Percentiles rank a stretch among this genome's conserved stretches.
Evolutionary conservation across 1,140 invertebrate genomes (phyloP).

Genomic region (Cyclina sinensis): DNA sequence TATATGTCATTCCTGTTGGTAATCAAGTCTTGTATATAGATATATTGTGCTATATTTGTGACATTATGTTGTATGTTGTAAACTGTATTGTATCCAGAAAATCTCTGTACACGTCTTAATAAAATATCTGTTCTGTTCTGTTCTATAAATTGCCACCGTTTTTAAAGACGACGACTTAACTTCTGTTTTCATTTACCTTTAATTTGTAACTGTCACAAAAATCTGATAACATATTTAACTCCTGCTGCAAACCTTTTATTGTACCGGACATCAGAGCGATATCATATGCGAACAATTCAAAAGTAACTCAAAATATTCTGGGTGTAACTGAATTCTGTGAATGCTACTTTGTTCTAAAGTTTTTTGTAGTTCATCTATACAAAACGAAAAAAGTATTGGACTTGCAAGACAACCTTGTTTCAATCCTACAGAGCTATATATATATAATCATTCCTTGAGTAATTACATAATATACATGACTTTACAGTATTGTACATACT

Average conservation of each 20-base stretch:
- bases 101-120: too few relatives aligned
- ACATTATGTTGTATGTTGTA: too few relatives aligned
- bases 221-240: neutral
- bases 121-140: too few relatives aligned
- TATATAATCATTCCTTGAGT: neutral
- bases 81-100: too few relatives aligned
- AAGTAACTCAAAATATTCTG: neutral
- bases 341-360: neutral
- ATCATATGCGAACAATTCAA: neutral
- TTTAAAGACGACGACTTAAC: conserved; percentile 6
- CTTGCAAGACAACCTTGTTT: conserved; percentile 13
- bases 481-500: conserved; percentile 6
- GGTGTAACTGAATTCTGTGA: neutral
- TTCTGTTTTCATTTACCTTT: conserved; percentile 16
- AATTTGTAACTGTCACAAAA: conserved; percentile 4
- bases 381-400: conserved; percentile 9
- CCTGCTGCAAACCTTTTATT: neutral
- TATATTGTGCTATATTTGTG: too few relatives aligned
- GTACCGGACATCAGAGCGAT: too few relatives aligned
- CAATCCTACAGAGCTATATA: neutral
- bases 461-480: neutral
- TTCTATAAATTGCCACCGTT: too few relatives aligned
- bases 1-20: too few relatives aligned
- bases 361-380: neutral
- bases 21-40: too few relatives aligned